phyloP scores from a whole-genome alignment of 2,888 invertebrate genomes.

The Ophioninae sp. region DNA sequence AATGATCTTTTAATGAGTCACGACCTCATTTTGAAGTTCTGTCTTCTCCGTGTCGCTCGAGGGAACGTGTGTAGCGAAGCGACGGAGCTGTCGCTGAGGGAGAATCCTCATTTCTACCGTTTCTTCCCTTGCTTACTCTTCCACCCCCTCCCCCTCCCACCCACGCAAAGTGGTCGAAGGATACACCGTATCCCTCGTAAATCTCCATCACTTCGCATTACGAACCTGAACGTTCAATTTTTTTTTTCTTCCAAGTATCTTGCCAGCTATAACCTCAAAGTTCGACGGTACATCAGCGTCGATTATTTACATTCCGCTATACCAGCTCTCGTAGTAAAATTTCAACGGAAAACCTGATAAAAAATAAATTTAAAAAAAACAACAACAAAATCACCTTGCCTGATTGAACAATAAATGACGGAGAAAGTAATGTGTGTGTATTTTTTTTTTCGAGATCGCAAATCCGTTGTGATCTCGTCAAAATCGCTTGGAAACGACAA shows the following conservation, averaged over 20 bases:
- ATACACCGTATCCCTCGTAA: not conserved
- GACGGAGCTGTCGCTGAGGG: slow-evolving; percentile 9
- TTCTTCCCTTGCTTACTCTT: not conserved
- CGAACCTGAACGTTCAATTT: not conserved
- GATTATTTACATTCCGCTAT: not conserved
- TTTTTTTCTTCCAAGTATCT: not conserved
- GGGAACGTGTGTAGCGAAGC: slow-evolving; percentile 15
- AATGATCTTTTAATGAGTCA: slow-evolving; percentile 31
- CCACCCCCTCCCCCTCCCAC: too few relatives aligned
- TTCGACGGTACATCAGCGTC: not conserved
- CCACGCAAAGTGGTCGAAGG: slow-evolving; percentile 11
- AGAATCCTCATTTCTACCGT: not conserved
- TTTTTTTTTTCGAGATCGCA: not conserved
- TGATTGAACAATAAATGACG: not conserved
- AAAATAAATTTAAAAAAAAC: not conserved
- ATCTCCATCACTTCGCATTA: slow-evolving; percentile 22
- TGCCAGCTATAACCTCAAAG: not conserved
- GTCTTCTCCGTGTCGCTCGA: slow-evolving; percentile 12
- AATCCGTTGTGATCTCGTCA: not conserved
- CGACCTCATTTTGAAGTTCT: slow-evolving; percentile 25
- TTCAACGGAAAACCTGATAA: not conserved
- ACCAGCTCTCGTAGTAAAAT: not conserved
- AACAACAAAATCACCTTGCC: not conserved
- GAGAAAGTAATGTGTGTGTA: not conserved
- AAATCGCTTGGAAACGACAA: not conserved